phyloP scores from a whole-genome alignment of 2,888 invertebrate genomes.

The Diploptera punctata region DNA sequence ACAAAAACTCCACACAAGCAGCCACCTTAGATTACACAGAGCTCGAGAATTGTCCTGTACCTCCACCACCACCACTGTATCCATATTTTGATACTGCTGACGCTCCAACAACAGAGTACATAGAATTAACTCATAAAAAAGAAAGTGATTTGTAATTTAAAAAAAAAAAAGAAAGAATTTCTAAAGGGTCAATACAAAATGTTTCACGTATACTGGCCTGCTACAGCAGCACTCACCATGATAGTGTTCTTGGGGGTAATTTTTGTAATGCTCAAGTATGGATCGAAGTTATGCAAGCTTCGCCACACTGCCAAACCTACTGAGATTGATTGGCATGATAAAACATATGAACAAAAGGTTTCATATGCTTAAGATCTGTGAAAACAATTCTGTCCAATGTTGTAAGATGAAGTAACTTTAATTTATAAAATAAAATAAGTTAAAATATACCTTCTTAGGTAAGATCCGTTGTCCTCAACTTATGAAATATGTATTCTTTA shows the following conservation, averaged over 20 bases:
- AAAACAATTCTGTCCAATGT: too few relatives aligned
- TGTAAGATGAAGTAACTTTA: too few relatives aligned
- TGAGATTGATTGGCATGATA: constrained; percentile 71
- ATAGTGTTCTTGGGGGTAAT: constrained; percentile 71
- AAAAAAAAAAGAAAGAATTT: too few relatives aligned
- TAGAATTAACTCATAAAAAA: constrained; percentile 69
- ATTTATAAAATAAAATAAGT: too few relatives aligned
- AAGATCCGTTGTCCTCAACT: too few relatives aligned
- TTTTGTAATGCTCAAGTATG: constrained; percentile 76
- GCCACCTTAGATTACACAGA: constrained; percentile 82
- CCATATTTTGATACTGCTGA: constrained; percentile 52
- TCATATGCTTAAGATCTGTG: constrained; percentile 63
- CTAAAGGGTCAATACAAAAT: constrained; percentile 56
- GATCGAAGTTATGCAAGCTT: constrained; percentile 72
- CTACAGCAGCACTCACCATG: constrained; percentile 73
- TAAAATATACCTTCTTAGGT: too few relatives aligned
- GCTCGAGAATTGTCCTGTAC: constrained; percentile 57
- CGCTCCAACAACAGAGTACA: constrained; percentile 53
- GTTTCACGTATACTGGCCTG: constrained; percentile 81
- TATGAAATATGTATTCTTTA: too few relatives aligned
- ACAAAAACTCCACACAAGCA: constrained; percentile 83
- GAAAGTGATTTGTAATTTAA: constrained; percentile 73
- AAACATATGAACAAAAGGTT: constrained; percentile 69
- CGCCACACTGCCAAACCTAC: constrained; percentile 64
- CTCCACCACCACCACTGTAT: constrained; percentile 52